Evolutionary conservation across 2,113 vertebrate species (phyloP).

Genomic region (Motacilla alba): DNA sequence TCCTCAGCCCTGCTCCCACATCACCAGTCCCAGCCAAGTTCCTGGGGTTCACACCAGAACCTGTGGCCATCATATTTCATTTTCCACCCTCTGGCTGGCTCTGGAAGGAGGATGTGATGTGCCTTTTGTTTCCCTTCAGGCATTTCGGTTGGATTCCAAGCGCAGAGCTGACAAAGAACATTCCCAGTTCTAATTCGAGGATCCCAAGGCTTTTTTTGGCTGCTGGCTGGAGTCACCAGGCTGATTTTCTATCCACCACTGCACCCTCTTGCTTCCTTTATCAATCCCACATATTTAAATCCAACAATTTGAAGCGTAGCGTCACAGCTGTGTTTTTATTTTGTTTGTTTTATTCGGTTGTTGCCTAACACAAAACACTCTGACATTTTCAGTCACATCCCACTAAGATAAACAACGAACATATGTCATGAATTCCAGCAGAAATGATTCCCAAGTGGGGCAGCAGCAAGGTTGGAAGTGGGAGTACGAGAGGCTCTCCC

Average conservation of each 20-base stretch:
- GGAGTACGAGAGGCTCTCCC: neutral
- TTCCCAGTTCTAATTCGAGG: neutral
- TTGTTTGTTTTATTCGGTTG: slow-evolving; percentile 58
- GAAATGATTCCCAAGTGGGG: slow-evolving; percentile 49
- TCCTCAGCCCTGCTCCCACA: neutral
- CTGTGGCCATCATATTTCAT: slow-evolving; percentile 14
- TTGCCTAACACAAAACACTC: slow-evolving; percentile 62
- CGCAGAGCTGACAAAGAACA: neutral
- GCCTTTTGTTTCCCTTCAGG: slow-evolving; percentile 19
- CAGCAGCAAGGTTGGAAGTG: neutral
- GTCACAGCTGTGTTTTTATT: slow-evolving; percentile 63
- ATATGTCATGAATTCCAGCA: slow-evolving; percentile 56
- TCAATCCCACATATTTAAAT: slow-evolving; percentile 12
- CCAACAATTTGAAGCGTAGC: neutral
- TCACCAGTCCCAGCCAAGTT: slow-evolving; percentile 14
- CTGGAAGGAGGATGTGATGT: neutral
- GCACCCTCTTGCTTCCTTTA: slow-evolving; percentile 44
- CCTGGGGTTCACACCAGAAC: slow-evolving; percentile 41
- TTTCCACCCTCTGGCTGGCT: neutral
- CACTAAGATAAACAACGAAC: slow-evolving; percentile 61
- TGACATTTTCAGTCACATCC: slow-evolving; percentile 58
- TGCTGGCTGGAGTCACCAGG: neutral
- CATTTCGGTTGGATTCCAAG: slow-evolving; percentile 25
- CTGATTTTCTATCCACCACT: slow-evolving; percentile 17
- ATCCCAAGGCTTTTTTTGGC: slow-evolving; percentile 16